Base-by-base conservation (phyloP, 2,888 invertebrate species). In the Alsophila aescularia region DNA sequence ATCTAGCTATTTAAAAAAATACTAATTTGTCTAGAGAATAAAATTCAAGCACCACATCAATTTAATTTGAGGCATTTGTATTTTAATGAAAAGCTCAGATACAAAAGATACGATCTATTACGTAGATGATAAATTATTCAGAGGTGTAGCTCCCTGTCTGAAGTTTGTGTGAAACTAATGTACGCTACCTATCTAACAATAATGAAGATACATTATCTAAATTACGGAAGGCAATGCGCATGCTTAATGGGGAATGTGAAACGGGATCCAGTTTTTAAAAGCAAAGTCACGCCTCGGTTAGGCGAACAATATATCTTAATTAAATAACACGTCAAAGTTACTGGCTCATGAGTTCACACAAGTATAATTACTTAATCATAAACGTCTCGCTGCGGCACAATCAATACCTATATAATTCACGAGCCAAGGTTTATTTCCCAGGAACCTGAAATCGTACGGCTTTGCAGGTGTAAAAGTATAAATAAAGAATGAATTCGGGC, bases 281-380 rank as follows among this genome's bases (percentile, higher is more conserved):
- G 79, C 79, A 72, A 73, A 85, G 85, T 87, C 87, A 85, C 79
- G 86, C 79, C 71, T 75, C 78, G 75, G 27, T 42, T 43, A 67
- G 75, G 75, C 77, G 77, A 83, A 88, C 85, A 87, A 90, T 89
- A 84, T 79, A 77, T 85, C 85, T 87, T 87, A 88, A 89, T 90
- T 89, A 89, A 83, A 85, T 77, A 45, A 62, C 68, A 71, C 76
- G 79, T 75, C 78, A 79, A 81, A 80, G 74, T 77, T 73, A 73
- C 75, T 70, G 72, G 45, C 55, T 41, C 39, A 43, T 44, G 40
- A 50, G 32, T 44, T 45, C 44, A 39, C 50, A 47, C 51, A 56
- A 55, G 42, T 75, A 75, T 85, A 83, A 86, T 87, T 81, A 85
- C 83, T 83, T 83, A 80, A 85, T 85, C 80, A 84, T 78, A 74